phyloP scores from a whole-genome alignment of 1,140 invertebrate species.

The Leptinotarsa lineolata region DNA sequence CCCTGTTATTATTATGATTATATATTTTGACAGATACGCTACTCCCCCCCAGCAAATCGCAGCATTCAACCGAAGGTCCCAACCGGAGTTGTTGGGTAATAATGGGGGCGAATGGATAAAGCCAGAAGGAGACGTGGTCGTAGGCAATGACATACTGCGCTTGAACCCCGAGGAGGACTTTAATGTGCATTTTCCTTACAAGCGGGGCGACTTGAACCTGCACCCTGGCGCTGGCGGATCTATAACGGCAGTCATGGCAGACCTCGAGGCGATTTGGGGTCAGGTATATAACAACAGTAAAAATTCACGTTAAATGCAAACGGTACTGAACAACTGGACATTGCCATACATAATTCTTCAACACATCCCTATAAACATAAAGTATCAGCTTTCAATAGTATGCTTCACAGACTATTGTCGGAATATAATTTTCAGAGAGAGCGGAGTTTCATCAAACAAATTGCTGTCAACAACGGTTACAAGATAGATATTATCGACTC shows the following conservation, averaged over 20 bases:
- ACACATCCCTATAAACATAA: too few species aligned
- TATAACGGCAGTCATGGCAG: conserved; percentile 77
- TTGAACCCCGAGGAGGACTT: conserved; percentile 74
- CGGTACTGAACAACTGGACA: too few species aligned
- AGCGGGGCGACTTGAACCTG: conserved; percentile 84
- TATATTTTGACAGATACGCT: conserved; percentile 61
- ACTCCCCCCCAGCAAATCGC: conserved; percentile 87
- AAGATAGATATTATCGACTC: too few species aligned
- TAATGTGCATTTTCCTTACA: conserved; percentile 88
- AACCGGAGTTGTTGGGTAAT: conserved; percentile 66
- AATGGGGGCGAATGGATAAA: conserved; percentile 65
- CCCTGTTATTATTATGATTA: background rate
- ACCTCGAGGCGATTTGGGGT: conserved; percentile 88
- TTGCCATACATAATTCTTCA: too few species aligned
- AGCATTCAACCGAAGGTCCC: conserved; percentile 78
- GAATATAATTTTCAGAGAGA: too few species aligned
- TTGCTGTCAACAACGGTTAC: too few species aligned
- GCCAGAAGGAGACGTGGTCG: conserved; percentile 64
- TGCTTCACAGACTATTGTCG: too few species aligned
- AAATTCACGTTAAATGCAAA: too few species aligned
- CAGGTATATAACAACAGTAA: conserved; percentile 48
- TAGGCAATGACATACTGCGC: conserved; percentile 74
- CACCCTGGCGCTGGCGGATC: conserved; percentile 81
- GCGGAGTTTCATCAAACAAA: too few species aligned
- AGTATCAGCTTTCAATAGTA: too few species aligned